Evolutionary conservation across 2,888 invertebrate species (phyloP), one percentile per base, ranked within the genome.

Genomic region (Agrotis puta): DNA sequence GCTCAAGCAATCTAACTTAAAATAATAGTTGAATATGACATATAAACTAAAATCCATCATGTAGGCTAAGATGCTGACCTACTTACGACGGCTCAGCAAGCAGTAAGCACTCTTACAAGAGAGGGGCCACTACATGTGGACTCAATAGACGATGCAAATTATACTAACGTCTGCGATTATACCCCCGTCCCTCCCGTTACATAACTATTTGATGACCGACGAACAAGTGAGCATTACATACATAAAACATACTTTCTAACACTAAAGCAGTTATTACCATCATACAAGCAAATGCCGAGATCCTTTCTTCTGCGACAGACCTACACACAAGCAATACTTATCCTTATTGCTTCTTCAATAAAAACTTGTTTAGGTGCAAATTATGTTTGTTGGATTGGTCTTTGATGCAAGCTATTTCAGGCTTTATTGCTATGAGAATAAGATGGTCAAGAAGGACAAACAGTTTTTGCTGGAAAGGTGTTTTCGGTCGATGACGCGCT

Each of bases 251-350:
- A 78, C 50, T 73, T 79, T 54, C 65, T 50, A 57, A 64, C 68
- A 66, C 67, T 70, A 62, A 70, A 74, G 48, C 54, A 77, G 78
- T 81, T 77, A 82, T 78, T 82, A 69, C 82, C 74, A 70, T 57
- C 53, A 61, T 48, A 57, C 66, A 63, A 82, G 43, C 74, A 66
- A 71, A 82, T 63, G 50, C 71, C 74, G 64, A 67, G 67, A 68
- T 71, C 74, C 62, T 62, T 69, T 70, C 20, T 53, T 47, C 24
- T 20, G 51, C 57, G 57, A 54, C 63, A 56, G 27, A 64, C 53
- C 58, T 53, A 50, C 62, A 59, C 45, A 69, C 74, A 69, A 33
- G 68, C 79, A 50, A 79, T 47, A 69, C 48, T 64, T 54, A 66
- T 22, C 75, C 74, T 79, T 74, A 82, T 79, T 65, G 24, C 63